Percentiles rank a stretch among this genome's conserved stretches.
phyloP scores from a whole-genome alignment of 2,113 vertebrate species.

The Plectropomus leopardus region DNA sequence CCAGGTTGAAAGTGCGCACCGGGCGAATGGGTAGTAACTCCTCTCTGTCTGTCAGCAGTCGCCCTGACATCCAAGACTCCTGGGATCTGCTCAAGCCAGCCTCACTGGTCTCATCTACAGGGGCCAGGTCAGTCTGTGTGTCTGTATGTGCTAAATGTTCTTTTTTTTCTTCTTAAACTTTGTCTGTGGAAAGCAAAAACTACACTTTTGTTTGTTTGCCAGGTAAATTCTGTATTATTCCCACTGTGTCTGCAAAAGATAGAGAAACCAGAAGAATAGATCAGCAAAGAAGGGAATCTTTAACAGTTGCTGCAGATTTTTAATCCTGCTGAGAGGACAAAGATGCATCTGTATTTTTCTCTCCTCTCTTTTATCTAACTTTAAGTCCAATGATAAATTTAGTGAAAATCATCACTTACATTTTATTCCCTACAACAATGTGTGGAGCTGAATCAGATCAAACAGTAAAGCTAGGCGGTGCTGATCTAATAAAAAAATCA shows the following conservation, averaged over 20 bases:
- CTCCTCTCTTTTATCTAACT: neutral
- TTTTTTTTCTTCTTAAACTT: neutral
- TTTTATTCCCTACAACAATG: too few relatives aligned
- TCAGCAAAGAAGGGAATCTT: slow-evolving; percentile 9
- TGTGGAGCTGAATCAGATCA: too few relatives aligned
- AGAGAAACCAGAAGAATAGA: neutral
- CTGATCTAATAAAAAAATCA: too few relatives aligned
- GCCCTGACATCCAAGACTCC: slow-evolving; percentile 74
- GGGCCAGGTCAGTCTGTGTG: slow-evolving; percentile 66
- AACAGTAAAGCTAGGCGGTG: too few relatives aligned
- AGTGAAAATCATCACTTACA: neutral
- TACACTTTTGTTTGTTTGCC: neutral
- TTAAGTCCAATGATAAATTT: neutral
- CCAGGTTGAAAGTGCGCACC: slow-evolving; percentile 72
- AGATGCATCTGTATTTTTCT: neutral
- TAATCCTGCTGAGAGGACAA: slow-evolving; percentile 7
- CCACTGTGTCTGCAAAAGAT: neutral
- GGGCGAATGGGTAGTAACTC: slow-evolving; percentile 77
- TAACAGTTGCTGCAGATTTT: slow-evolving; percentile 2
- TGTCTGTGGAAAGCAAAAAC: neutral
- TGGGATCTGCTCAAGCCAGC: slow-evolving; percentile 75
- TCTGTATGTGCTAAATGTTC: neutral
- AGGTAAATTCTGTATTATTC: neutral
- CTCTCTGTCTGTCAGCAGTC: slow-evolving; percentile 72
- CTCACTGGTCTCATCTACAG: slow-evolving; percentile 51